Evolutionary conservation across 2,113 vertebrate species (phyloP), one percentile per base, ranked within the genome.

Genomic region (Panthera uncia): DNA sequence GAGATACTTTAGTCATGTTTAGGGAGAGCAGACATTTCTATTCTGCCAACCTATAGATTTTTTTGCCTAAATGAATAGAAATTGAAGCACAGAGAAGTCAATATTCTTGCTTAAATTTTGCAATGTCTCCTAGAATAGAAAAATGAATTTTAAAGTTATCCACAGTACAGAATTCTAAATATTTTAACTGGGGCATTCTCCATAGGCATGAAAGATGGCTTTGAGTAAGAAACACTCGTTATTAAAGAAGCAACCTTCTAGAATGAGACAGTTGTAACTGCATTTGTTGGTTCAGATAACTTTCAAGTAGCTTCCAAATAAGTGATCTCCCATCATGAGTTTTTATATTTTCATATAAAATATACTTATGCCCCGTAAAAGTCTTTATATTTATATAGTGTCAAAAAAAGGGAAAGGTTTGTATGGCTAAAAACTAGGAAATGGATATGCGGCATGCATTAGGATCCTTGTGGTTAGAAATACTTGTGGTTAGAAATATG

Each of bases 141-240:
- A 96, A 97, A 79, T 89, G 83, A 94, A 85, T 80, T 52, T 68
- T 90, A 82, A 94, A 82, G 50, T 79, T 11, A 38, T 25, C 18
- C n/a, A 52, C 14, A 29, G 31, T 55, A 33, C 9, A 71, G 65
- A 83, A 87, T 63, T 15, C 21, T 71, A 71, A 94, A 48, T 63
- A 65, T 87, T 65, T 73, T 52, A 83, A 36, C 19, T 36, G 36
- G 18, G 5, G 11, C 7, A 6, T 57, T 71, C 84, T 90, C 7
- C 52, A 3, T 23, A n/a, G 52, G 16, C 48, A 57, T 93, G 38
- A 48, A 89, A 65, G 21, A 73, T 61, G 38, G 38, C 71, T 84
- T 95, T 96, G 55, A 78, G 27, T 57, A 73, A 55, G 41, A 90
- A 91, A 38, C 8, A 29, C 10, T 13, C 21, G 5, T 89, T 65